Conservation (phyloP, 2,113 vertebrate species). For the Hyla sarda region DNA sequence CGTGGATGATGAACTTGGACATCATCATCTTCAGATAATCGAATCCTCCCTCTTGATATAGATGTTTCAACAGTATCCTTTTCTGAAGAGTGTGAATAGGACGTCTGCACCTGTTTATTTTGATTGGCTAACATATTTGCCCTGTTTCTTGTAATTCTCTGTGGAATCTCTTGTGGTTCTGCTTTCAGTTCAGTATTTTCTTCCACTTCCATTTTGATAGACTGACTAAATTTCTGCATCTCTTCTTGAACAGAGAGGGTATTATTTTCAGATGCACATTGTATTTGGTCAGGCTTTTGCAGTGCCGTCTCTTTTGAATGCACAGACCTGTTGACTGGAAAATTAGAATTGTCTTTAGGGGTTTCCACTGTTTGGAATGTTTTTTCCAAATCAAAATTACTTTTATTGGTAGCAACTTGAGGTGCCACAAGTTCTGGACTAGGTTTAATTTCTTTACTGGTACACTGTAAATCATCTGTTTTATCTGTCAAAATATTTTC, state of each 20-base stretch:
- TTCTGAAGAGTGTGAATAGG: constrained; percentile 77
- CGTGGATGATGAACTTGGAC: constrained; percentile 90
- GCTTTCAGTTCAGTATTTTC: constrained; percentile 78
- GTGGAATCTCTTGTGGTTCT: constrained; percentile 71
- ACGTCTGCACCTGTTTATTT: constrained; percentile 75
- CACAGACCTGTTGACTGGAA: constrained; percentile 62
- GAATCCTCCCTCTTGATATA: constrained; percentile 79
- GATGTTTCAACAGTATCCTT: constrained; percentile 81
- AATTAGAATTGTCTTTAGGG: constrained; percentile 66
- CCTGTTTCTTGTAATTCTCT: constrained; percentile 80
- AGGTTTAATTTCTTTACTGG: constrained; percentile 67
- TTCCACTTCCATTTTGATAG: constrained; percentile 75
- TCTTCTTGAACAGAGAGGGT: constrained; percentile 69
- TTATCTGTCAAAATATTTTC: constrained; percentile 45
- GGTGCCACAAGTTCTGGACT: constrained; percentile 66
- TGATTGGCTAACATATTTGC: constrained; percentile 75
- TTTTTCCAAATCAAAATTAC: constrained; percentile 64
- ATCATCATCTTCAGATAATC: constrained; percentile 88
- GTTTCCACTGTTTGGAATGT: constrained; percentile 61
- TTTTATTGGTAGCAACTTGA: constrained; percentile 67
- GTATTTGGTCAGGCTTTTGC: constrained; percentile 67
- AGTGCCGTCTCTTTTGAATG: constrained; percentile 64
- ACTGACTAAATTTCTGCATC: constrained; percentile 69
- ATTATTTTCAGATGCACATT: constrained; percentile 67
- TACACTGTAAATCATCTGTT: constrained; percentile 67